Conservation (phyloP, 2,888 invertebrate species). For the Lycia hirtaria region DNA sequence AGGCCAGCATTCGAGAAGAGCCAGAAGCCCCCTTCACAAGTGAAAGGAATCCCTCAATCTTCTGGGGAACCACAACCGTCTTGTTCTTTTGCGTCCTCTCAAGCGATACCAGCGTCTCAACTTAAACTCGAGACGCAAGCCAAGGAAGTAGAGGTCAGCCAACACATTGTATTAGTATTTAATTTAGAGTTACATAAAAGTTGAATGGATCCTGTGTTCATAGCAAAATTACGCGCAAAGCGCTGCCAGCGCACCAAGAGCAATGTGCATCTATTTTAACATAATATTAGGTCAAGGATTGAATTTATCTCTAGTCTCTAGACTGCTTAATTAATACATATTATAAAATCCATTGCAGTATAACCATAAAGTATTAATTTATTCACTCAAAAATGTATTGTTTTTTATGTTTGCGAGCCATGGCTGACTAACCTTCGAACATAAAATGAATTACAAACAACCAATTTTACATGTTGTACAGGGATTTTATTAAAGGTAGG, state of each 20-base stretch:
- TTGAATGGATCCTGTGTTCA: conserved; percentile 37
- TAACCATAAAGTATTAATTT: background rate
- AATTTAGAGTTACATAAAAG: conserved; percentile 26
- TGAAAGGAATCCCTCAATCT: conserved; percentile 48
- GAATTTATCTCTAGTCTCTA: conserved; percentile 50
- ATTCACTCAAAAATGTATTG: background rate
- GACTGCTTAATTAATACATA: conserved; percentile 10
- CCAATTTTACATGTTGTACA: too few relatives aligned
- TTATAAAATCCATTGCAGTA: background rate
- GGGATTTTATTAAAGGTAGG: too few relatives aligned
- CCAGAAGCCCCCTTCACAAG: conserved; percentile 53
- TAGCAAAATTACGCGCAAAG: conserved; percentile 55
- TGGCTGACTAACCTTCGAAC: background rate
- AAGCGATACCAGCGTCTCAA: conserved; percentile 58
- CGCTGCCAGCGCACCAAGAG: conserved; percentile 69
- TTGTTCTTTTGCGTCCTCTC: conserved; percentile 64
- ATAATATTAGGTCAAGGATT: conserved; percentile 79
- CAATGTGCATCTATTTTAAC: conserved; percentile 80
- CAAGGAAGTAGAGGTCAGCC: conserved; percentile 83
- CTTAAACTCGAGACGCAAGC: conserved; percentile 71
- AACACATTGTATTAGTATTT: conserved; percentile 33
- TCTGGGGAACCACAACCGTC: conserved; percentile 68
- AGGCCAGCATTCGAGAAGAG: conserved; percentile 54
- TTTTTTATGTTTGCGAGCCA: background rate
- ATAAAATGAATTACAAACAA: background rate